phyloP scores from a whole-genome alignment of 2,113 vertebrate species.

The Calypte anna region DNA sequence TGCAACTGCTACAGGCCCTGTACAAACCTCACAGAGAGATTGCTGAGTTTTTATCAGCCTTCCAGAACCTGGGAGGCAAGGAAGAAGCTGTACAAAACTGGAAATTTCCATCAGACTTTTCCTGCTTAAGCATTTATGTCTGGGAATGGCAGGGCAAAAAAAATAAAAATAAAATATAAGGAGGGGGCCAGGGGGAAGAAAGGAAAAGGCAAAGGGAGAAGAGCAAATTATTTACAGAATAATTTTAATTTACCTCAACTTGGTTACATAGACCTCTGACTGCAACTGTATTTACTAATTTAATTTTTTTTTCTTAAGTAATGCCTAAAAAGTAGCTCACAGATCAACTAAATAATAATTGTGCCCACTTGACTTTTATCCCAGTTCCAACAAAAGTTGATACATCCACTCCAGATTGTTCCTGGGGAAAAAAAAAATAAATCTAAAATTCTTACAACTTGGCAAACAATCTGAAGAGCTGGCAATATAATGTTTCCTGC shows the following conservation, averaged over 20 bases:
- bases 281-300: neutral
- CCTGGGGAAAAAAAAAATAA: neutral
- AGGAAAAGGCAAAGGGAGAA: neutral
- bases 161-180: neutral
- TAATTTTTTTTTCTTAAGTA: slow-evolving; percentile 26
- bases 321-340: neutral
- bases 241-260: neutral
- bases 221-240: neutral
- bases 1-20: neutral
- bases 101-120: neutral
- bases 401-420: neutral
- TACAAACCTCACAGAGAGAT: neutral
- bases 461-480: neutral
- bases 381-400: neutral
- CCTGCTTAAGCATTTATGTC: neutral
- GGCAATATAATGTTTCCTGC: too few relatives aligned
- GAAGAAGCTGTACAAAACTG: neutral
- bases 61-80: neutral
- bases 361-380: neutral
- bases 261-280: slow-evolving; percentile 17
- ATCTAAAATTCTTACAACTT: neutral
- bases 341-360: neutral
- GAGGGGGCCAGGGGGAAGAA: neutral
- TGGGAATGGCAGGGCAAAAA: neutral
- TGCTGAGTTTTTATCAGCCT: neutral